These are phyloP conservation scores for Periparus ater DNA, from an alignment of 2,797 vertebrate species.

Conservation along the genomic window DNA sequence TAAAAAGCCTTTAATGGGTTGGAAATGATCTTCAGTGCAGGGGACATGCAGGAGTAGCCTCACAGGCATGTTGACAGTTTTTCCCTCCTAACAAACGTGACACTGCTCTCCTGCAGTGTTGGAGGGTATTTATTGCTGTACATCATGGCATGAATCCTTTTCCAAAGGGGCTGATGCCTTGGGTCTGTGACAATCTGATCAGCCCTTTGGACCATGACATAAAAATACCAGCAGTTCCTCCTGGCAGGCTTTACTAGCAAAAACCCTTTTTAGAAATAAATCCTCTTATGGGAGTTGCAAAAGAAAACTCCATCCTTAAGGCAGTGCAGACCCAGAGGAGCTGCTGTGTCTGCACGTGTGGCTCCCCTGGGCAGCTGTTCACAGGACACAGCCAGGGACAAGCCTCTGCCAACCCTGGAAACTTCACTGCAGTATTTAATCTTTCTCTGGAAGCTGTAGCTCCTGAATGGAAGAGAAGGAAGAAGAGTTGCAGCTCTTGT, in stretches of 20 bases:
- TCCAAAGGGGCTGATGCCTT: neutral
- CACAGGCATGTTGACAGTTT: neutral
- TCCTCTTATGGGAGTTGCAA: neutral
- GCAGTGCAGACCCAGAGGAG: neutral
- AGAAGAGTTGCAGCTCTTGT: neutral
- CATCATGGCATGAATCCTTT: neutral
- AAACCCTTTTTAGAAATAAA: neutral
- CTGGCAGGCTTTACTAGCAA: neutral
- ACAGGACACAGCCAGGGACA: neutral
- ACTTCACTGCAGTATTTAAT: neutral
- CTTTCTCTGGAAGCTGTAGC: neutral
- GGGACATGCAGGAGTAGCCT: neutral
- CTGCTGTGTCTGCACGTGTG: fast-evolving
- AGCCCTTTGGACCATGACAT: neutral
- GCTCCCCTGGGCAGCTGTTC: neutral
- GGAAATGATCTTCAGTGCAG: constrained; percentile 30
- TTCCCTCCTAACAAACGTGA: neutral
- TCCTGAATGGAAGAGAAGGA: neutral
- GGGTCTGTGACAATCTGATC: constrained; percentile 10
- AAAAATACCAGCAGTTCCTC: constrained; percentile 11
- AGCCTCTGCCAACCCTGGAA: neutral
- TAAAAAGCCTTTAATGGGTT: constrained; percentile 20
- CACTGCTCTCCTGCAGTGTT: neutral
- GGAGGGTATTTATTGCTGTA: neutral
- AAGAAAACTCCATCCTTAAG: neutral